Conservation (phyloP, 2,113 vertebrate genomes). For the Globicephala melas region DNA sequence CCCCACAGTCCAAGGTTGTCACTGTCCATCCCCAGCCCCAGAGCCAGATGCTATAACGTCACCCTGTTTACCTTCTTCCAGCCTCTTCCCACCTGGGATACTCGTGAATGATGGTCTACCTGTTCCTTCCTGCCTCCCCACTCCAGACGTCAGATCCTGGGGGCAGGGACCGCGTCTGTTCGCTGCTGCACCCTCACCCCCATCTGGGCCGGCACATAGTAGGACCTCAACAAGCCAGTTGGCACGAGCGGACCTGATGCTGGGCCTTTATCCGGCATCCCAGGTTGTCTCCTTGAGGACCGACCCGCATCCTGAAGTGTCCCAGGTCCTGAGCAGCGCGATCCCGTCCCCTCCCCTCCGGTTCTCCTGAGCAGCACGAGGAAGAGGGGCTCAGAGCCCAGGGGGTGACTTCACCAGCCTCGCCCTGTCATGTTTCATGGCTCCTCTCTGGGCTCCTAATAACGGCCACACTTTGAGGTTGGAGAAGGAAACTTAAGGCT, state of each 20-base stretch:
- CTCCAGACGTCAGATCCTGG: accelerated
- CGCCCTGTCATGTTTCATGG: slow-evolving; percentile 53
- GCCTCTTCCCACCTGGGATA: neutral
- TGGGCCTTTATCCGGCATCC: neutral
- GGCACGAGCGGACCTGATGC: neutral
- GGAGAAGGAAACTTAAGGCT: slow-evolving; percentile 65
- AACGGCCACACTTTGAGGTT: slow-evolving; percentile 66
- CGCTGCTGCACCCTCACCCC: no score
- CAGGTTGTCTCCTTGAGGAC: neutral
- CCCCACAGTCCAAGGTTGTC: neutral
- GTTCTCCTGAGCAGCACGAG: accelerated
- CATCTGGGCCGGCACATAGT: accelerated
- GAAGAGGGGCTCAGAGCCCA: neutral
- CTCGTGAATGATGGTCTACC: neutral
- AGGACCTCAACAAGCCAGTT: neutral
- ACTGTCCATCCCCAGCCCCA: no score
- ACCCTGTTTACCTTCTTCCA: neutral
- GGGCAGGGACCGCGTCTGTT: neutral
- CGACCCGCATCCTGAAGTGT: accelerated
- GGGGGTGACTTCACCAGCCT: slow-evolving; percentile 5
- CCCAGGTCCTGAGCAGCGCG: accelerated
- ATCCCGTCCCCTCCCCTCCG: accelerated
- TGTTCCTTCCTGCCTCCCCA: neutral
- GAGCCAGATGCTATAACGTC: accelerated
- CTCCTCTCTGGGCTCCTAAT: slow-evolving; percentile 63